Conservation (phyloP, 2,888 invertebrate genomes). For the Nomada ruficornis region DNA sequence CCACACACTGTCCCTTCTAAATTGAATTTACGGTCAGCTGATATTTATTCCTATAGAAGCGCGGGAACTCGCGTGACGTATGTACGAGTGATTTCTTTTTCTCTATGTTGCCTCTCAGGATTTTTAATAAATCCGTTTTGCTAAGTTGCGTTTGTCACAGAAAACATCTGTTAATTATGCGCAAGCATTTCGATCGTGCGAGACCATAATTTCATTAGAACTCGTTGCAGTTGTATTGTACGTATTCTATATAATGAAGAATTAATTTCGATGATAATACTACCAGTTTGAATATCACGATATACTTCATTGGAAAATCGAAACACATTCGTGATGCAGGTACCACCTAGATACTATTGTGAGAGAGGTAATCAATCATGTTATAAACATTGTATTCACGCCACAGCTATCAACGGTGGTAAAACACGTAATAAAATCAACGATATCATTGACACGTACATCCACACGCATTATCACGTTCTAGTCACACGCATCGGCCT, state of each 20-base stretch:
- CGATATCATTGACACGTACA: not conserved
- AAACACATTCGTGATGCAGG: not conserved
- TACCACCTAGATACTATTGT: too few relatives aligned
- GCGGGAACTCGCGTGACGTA: not conserved
- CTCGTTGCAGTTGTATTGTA: not conserved
- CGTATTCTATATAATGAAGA: not conserved
- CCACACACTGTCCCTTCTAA: not conserved
- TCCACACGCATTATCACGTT: not conserved
- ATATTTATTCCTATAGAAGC: conserved; percentile 16
- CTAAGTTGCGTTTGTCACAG: too few relatives aligned
- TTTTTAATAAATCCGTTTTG: not conserved
- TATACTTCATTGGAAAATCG: not conserved
- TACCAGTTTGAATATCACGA: not conserved
- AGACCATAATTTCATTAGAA: too few relatives aligned
- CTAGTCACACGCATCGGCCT: not conserved
- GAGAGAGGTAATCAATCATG: too few relatives aligned
- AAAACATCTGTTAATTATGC: too few relatives aligned
- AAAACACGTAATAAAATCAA: too few relatives aligned
- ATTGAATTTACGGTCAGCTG: conserved; percentile 10
- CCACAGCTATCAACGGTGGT: not conserved
- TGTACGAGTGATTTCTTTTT: not conserved
- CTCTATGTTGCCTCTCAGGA: too few relatives aligned
- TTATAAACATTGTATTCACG: not conserved
- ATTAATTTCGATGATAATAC: not conserved
- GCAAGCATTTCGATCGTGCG: too few relatives aligned